phyloP scores from a whole-genome alignment of 2,113 vertebrate genomes.

The Steatornis caripensis region DNA sequence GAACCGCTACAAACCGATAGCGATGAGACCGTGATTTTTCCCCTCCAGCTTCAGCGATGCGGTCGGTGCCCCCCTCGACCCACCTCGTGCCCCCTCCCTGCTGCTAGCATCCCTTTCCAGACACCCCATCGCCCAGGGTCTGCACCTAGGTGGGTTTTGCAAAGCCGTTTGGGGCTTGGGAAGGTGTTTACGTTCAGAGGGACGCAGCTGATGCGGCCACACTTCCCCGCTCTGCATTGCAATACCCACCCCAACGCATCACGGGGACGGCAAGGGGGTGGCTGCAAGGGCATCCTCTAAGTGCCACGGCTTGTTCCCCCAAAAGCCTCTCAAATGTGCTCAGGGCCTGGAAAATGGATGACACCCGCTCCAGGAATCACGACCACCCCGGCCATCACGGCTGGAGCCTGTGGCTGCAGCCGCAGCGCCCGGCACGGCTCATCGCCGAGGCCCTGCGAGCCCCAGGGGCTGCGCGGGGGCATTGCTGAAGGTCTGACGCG shows the following conservation, averaged over 20 bases:
- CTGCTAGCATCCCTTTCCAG: rapidly evolving
- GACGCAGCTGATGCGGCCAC: no score
- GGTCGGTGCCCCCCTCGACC: not conserved
- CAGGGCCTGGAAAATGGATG: not conserved
- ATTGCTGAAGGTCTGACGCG: not conserved
- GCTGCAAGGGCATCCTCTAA: no score
- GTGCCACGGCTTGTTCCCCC: not conserved
- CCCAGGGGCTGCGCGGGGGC: rapidly evolving
- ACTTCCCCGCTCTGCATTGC: no score
- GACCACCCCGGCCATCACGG: rapidly evolving
- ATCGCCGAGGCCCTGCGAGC: not conserved
- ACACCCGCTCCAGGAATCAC: not conserved
- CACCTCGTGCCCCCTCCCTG: not conserved
- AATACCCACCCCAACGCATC: no score
- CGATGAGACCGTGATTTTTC: not conserved
- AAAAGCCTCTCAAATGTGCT: not conserved
- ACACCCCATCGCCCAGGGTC: rapidly evolving
- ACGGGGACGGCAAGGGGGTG: not conserved
- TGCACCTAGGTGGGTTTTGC: not conserved
- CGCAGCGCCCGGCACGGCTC: not conserved
- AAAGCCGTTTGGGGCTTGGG: not conserved
- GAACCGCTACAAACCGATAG: not conserved
- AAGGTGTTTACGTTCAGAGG: not conserved
- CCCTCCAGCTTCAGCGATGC: not conserved
- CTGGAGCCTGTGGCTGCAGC: not conserved